Conservation (phyloP, 1,140 invertebrate genomes). For the Meloidogyne floridensis region DNA sequence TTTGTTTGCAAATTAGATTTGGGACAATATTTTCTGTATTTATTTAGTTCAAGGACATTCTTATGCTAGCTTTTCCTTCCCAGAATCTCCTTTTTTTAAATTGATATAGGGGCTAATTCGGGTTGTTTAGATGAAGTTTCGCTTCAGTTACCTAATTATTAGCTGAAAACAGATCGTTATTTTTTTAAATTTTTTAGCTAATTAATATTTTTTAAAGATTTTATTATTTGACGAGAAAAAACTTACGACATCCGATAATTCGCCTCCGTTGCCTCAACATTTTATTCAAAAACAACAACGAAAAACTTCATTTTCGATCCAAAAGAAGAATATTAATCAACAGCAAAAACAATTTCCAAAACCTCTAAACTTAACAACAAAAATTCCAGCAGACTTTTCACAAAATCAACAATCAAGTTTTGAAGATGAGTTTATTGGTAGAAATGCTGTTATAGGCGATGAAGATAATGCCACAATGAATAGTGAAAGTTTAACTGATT, state of each 20-base stretch:
- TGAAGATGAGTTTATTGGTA: neutral
- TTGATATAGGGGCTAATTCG: too few species aligned
- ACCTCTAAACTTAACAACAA: neutral
- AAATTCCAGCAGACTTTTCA: neutral
- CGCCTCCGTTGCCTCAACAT: neutral
- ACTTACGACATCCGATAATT: neutral
- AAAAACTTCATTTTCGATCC: neutral
- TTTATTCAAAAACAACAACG: neutral
- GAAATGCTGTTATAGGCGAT: neutral
- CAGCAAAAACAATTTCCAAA: neutral
- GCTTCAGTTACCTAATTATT: too few species aligned
- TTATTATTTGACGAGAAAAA: slow-evolving; percentile 2
- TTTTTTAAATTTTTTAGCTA: neutral
- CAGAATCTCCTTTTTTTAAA: too few species aligned
- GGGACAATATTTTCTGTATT: too few species aligned
- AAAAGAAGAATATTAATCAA: neutral
- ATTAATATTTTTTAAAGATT: neutral
- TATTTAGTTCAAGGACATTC: too few species aligned
- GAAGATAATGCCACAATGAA: neutral
- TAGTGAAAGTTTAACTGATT: neutral
- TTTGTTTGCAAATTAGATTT: too few species aligned
- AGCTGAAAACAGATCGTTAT: too few species aligned
- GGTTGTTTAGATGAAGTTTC: too few species aligned
- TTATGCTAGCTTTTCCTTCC: too few species aligned
- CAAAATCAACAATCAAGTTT: slow-evolving; percentile 1